Base-by-base conservation (phyloP, 2,113 vertebrate genomes). In the Dipodomys stephensi region DNA sequence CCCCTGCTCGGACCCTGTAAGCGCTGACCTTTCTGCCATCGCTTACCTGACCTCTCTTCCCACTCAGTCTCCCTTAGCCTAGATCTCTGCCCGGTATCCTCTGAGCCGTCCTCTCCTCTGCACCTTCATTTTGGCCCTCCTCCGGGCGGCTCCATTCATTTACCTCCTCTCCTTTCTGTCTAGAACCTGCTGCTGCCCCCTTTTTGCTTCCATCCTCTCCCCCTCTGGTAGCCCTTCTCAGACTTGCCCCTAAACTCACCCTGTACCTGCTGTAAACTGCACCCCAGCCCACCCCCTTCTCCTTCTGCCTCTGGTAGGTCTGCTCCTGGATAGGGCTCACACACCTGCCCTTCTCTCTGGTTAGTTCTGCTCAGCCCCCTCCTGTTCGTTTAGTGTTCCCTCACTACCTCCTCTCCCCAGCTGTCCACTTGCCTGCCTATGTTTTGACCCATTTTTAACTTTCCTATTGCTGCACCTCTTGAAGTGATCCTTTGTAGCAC, bases 361-460 rank as follows among this genome's bases (percentile, higher is more conserved):
- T 46, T 90, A n/a, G 0, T 74, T 76, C 35, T 65, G 53, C 27
- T 27, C 27, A 60, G 67, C 76, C 28, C 64, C 35, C 23, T 62
- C 77, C 23, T 7, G 20, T 64, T 4, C 7, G 22, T 64, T 20
- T 20, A 64, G 62, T 64, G 62, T 64, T 25, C 62, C 62, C 62
- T 35, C 77, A 53, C 8, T 74, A 72, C 23, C 28, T 30, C 46
- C 35, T 82, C 84, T 39, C 81, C 60, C 91, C 93, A 97, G 94
- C 95, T 96, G 95, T 95, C 92, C 92, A 92, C 83, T 90, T 80
- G 84, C 90, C 64, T 27, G 32, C 86, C 22, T 86, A 23, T 32
- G 62, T 53, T 69, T 62, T 60, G 7, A 73, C 19, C 19, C 28
- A 11, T 77, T 90, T 92, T 90, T 71, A 49, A 71, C 49, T 92